These are phyloP conservation scores for Periparus ater DNA, from an alignment of 2,797 vertebrate genomes.

Conservation along the genomic window DNA sequence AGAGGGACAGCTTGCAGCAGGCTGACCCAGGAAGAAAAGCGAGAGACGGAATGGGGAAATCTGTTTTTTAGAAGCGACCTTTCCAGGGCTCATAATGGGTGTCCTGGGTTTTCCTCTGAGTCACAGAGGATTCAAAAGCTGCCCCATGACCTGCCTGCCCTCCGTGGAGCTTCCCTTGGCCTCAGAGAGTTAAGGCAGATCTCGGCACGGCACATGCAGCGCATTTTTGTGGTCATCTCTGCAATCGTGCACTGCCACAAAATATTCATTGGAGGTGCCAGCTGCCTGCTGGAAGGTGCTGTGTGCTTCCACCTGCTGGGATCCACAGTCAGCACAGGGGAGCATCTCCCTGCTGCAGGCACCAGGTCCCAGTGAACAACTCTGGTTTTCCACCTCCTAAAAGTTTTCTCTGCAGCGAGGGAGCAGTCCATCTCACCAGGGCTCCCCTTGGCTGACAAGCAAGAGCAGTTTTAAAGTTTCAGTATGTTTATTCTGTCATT, in stretches of 20 bases:
- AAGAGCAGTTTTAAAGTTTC: neutral
- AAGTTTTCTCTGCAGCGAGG: neutral
- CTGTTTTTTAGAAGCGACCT: conserved; percentile 13
- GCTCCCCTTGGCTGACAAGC: neutral
- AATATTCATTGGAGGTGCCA: neutral
- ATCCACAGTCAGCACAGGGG: neutral
- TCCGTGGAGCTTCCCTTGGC: neutral
- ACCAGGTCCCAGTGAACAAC: neutral
- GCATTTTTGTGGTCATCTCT: conserved; percentile 14
- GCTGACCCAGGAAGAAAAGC: neutral
- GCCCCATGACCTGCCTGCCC: neutral
- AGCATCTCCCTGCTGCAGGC: neutral
- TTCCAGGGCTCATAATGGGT: neutral
- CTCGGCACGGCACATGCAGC: neutral
- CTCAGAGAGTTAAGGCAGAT: neutral
- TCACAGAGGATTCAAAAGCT: neutral
- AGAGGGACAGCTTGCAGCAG: neutral
- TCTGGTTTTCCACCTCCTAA: neutral
- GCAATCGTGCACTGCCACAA: neutral
- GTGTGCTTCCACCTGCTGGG: neutral
- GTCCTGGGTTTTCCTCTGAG: conserved; percentile 22
- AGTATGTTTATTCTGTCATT: neutral
- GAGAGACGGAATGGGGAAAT: neutral
- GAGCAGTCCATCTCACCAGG: neutral
- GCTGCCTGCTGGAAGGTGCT: neutral